Evolutionary conservation across 2,113 vertebrate genomes (phyloP).

Genomic region (Arenaria interpres): DNA sequence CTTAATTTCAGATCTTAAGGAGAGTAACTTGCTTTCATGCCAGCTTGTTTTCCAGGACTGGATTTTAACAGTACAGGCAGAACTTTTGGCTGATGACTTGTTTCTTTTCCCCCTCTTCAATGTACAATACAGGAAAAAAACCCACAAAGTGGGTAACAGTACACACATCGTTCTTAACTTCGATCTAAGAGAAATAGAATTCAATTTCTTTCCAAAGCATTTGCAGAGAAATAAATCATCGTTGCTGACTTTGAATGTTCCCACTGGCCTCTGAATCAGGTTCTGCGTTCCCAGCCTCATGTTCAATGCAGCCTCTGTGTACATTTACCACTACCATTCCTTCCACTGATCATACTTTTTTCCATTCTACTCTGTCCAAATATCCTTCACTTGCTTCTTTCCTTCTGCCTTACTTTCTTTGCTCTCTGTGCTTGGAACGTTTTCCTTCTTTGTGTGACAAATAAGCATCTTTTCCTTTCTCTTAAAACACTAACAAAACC

Average conservation of each 20-base stretch:
- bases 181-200: background rate
- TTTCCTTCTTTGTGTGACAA: background rate
- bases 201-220: background rate
- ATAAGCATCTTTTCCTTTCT: background rate
- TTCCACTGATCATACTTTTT: background rate
- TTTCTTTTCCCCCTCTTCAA: background rate
- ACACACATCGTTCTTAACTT: background rate
- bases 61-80: background rate
- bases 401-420: background rate
- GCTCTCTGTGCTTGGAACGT: background rate
- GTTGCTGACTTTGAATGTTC: background rate
- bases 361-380: background rate
- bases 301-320: background rate
- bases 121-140: background rate
- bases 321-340: background rate
- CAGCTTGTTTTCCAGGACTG: background rate
- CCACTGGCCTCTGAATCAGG: background rate
- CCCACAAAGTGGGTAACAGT: background rate
- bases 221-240: background rate
- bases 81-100: background rate
- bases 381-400: background rate
- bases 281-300: background rate
- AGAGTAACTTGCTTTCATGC: background rate
- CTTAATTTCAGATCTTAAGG: background rate
- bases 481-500: background rate